Evolutionary conservation across 2,888 invertebrate species (phyloP).

Genomic region (Muscina levida): DNA sequence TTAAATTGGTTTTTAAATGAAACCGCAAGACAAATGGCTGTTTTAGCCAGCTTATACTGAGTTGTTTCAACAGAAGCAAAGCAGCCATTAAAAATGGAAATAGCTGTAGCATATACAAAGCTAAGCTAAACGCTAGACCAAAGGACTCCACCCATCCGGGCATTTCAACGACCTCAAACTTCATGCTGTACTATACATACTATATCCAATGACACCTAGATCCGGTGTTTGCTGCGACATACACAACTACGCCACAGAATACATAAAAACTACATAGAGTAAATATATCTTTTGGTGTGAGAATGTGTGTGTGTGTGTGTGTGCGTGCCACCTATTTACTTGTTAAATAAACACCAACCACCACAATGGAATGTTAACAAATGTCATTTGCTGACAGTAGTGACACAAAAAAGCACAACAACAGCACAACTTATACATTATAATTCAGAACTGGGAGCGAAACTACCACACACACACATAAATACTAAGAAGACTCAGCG

Average conservation of each 20-base stretch:
- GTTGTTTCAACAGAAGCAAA: background rate
- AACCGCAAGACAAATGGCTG: constrained; percentile 60
- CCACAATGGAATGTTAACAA: constrained; percentile 40
- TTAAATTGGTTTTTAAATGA: constrained; percentile 62
- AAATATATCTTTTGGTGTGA: background rate
- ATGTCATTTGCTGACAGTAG: constrained; percentile 26
- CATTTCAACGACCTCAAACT: constrained; percentile 19
- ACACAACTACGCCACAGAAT: background rate
- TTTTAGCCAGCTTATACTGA: constrained; percentile 33
- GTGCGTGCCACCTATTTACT: background rate
- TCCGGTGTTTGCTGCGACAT: background rate
- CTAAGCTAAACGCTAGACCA: background rate
- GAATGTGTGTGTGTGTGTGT: background rate
- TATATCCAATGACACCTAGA: background rate
- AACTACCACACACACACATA: background rate
- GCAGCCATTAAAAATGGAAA: background rate
- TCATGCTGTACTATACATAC: background rate
- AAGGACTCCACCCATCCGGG: constrained; percentile 4
- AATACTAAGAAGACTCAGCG: background rate
- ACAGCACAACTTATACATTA: background rate
- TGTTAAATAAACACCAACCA: constrained; percentile 27
- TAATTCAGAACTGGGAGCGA: background rate
- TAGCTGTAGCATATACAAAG: background rate
- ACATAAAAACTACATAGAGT: constrained; percentile 15
- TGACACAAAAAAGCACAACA: constrained; percentile 1